Evolutionary conservation across 2,797 vertebrate species (phyloP).

Genomic region (Lerista edwardsae): DNA sequence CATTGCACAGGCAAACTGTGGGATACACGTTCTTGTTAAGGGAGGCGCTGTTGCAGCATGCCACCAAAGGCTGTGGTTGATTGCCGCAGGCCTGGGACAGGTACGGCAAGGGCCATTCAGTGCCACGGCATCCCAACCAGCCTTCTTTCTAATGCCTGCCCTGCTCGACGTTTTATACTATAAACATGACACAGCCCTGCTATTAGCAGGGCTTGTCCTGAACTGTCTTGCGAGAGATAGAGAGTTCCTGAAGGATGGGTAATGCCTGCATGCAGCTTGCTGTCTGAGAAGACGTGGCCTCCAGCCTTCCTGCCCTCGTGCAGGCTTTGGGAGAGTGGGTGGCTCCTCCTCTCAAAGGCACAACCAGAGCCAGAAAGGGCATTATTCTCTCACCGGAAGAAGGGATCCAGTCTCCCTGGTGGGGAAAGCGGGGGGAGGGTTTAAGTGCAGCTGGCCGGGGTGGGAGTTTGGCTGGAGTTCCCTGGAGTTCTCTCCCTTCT

Average conservation of each 20-base stretch:
- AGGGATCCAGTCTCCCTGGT: constrained; percentile 60
- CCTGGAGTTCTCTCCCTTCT: constrained; percentile 51
- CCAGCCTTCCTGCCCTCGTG: constrained; percentile 19
- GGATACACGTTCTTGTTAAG: not conserved
- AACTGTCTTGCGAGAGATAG: constrained; percentile 21
- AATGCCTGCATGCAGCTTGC: constrained; percentile 9
- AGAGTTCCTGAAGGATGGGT: not conserved
- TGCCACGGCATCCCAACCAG: not conserved
- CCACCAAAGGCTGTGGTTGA: not conserved
- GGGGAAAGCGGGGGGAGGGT: constrained; percentile 55
- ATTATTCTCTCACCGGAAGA: constrained; percentile 68
- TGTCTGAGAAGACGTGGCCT: constrained; percentile 37
- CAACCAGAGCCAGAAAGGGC: constrained; percentile 30
- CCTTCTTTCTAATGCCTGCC: constrained; percentile 22
- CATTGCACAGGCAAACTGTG: not conserved
- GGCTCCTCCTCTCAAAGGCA: constrained; percentile 46
- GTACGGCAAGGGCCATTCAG: not conserved
- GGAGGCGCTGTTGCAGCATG: not conserved
- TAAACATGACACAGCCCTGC: constrained; percentile 38
- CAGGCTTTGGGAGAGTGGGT: not conserved
- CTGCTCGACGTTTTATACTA: constrained; percentile 45
- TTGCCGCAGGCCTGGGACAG: constrained; percentile 10
- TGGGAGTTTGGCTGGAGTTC: constrained; percentile 58
- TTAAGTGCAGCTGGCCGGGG: constrained; percentile 70
- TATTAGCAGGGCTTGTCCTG: not conserved